Evolutionary conservation across 2,113 vertebrate genomes (phyloP).

Genomic region (Varanus salvator): DNA sequence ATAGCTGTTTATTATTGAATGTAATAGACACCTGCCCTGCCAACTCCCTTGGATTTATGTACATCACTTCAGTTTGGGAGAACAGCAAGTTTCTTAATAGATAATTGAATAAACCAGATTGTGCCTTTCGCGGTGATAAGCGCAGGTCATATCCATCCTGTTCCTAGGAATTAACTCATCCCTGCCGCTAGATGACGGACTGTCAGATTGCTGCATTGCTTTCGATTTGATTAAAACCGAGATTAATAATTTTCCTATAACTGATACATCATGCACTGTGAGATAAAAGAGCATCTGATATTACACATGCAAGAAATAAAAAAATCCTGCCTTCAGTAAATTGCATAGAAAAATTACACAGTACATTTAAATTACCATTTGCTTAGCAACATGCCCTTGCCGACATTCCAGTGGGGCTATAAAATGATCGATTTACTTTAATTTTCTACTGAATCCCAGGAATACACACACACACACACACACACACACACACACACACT

Average conservation of each 20-base stretch:
- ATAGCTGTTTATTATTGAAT: slow-evolving; percentile 52
- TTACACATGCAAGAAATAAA: slow-evolving; percentile 84
- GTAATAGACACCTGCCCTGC: slow-evolving; percentile 58
- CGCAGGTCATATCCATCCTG: slow-evolving; percentile 54
- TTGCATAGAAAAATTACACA: slow-evolving; percentile 87
- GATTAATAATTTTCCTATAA: slow-evolving; percentile 86
- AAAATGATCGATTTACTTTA: slow-evolving; percentile 91
- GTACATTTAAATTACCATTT: slow-evolving; percentile 90
- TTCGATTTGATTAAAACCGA: slow-evolving; percentile 77
- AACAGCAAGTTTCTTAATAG: slow-evolving; percentile 55
- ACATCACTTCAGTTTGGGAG: slow-evolving; percentile 57
- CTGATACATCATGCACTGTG: slow-evolving; percentile 80
- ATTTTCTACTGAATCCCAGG: slow-evolving; percentile 87
- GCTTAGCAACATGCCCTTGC: slow-evolving; percentile 88
- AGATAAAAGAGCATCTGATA: slow-evolving; percentile 83
- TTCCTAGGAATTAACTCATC: slow-evolving; percentile 70
- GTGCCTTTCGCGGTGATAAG: slow-evolving; percentile 68
- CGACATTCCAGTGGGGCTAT: slow-evolving; percentile 83
- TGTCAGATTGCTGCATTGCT: slow-evolving; percentile 67
- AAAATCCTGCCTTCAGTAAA: slow-evolving; percentile 83
- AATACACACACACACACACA: slow-evolving; percentile 51
- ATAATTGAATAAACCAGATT: slow-evolving; percentile 62
- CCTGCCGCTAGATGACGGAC: slow-evolving; percentile 53
- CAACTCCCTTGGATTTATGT: slow-evolving; percentile 65
- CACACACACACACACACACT: not conserved